phyloP scores from a whole-genome alignment of 2,113 vertebrate genomes.

The Gallinago paraguaiae region DNA sequence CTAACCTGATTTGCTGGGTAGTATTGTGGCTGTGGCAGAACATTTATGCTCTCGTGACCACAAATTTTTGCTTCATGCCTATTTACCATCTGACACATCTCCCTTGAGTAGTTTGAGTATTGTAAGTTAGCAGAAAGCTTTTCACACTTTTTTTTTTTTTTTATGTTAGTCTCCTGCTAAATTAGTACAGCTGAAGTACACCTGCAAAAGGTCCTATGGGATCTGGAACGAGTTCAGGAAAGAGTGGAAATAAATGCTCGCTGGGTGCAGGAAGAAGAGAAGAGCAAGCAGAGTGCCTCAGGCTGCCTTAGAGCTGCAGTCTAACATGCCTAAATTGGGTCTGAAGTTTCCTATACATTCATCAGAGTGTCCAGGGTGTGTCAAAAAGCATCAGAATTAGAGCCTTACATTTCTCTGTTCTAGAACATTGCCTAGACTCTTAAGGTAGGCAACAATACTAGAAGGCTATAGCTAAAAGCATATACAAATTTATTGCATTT shows the following conservation, averaged over 20 bases:
- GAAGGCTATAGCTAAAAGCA: neutral
- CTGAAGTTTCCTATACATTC: neutral
- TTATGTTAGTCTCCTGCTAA: neutral
- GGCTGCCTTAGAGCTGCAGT: neutral
- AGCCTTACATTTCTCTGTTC: neutral
- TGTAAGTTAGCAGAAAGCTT: neutral
- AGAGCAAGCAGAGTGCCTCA: neutral
- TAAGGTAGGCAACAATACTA: neutral
- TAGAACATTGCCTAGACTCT: neutral
- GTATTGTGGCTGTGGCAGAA: neutral
- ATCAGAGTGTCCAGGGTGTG: neutral
- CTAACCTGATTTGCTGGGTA: neutral
- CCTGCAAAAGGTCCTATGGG: neutral
- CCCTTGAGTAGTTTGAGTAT: neutral
- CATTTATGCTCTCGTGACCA: neutral
- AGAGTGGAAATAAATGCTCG: neutral
- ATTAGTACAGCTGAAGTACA: neutral
- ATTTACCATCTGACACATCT: neutral
- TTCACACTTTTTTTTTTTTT: neutral
- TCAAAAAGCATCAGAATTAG: neutral
- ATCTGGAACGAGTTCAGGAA: neutral
- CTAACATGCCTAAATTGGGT: neutral
- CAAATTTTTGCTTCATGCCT: neutral
- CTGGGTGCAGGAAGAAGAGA: neutral
- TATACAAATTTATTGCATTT: neutral